Conservation (phyloP, 2,888 invertebrate genomes). For the Macrosoma leucophasiata region DNA sequence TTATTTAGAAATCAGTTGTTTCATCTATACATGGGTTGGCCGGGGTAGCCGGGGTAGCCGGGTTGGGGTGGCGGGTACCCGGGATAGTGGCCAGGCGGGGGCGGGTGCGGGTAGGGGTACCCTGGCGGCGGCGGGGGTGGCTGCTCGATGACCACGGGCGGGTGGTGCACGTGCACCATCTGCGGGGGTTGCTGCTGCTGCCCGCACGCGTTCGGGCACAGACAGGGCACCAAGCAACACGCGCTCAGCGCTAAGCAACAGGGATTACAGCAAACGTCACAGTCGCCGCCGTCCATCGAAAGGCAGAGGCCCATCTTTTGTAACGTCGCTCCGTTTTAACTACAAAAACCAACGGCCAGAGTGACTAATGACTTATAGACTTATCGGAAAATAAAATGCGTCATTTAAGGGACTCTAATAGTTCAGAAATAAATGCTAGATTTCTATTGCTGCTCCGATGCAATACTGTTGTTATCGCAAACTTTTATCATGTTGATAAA, state of each 20-base stretch:
- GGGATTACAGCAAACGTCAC: conserved; percentile 58
- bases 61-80: conserved; percentile 31
- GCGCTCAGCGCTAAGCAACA: conserved; percentile 63
- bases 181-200: conserved; percentile 52
- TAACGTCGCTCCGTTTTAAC: conserved; percentile 35
- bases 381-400: too few relatives aligned
- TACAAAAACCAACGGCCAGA: conserved; percentile 39
- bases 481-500: too few relatives aligned
- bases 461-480: too few relatives aligned
- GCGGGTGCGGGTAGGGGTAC: conserved; percentile 41
- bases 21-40: conserved; percentile 43
- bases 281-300: conserved; percentile 61
- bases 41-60: conserved; percentile 34
- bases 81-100: conserved; percentile 26
- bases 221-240: conserved; percentile 60
- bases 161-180: conserved; percentile 52
- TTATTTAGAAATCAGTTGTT: conserved; percentile 23
- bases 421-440: too few relatives aligned
- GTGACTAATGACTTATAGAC: conserved; percentile 19
- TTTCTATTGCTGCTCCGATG: too few relatives aligned
- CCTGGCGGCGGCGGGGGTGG: conserved; percentile 38
- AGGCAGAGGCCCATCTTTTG: conserved; percentile 60
- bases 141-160: conserved; percentile 48
- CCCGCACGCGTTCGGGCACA: conserved; percentile 66
- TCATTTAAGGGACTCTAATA: too few relatives aligned